Evolutionary conservation across 2,113 vertebrate species (phyloP).

Genomic region (Heloderma charlesbogerti): DNA sequence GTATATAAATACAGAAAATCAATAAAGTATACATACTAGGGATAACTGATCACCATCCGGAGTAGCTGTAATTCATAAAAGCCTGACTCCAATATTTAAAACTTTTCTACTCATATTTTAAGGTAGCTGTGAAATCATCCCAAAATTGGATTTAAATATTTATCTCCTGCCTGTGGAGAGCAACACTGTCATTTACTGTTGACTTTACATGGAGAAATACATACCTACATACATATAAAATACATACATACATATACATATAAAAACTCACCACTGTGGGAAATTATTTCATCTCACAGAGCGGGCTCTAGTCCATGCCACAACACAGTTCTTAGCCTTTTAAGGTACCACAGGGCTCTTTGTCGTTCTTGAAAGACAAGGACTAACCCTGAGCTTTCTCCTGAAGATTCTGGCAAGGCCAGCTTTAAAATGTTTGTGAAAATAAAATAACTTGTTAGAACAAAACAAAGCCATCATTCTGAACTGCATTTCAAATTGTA

Average conservation of each 20-base stretch:
- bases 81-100: background rate
- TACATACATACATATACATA: background rate
- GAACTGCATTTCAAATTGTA: background rate
- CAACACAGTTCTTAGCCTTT: background rate
- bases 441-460: background rate
- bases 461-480: accelerated
- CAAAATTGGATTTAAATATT: background rate
- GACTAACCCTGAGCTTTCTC: background rate
- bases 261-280: background rate
- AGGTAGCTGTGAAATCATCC: background rate
- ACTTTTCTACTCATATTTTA: background rate
- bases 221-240: background rate
- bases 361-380: background rate
- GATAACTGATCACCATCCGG: background rate
- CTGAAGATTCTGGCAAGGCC: background rate
- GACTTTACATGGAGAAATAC: too few relatives aligned
- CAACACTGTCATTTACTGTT: background rate
- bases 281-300: background rate
- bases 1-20: too few relatives aligned
- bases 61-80: background rate
- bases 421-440: background rate
- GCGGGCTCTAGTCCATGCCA: background rate
- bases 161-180: background rate
- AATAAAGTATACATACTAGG: background rate
- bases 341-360: background rate